phyloP scores from a whole-genome alignment of 2,888 invertebrate species.

The Vanessa cardui region DNA sequence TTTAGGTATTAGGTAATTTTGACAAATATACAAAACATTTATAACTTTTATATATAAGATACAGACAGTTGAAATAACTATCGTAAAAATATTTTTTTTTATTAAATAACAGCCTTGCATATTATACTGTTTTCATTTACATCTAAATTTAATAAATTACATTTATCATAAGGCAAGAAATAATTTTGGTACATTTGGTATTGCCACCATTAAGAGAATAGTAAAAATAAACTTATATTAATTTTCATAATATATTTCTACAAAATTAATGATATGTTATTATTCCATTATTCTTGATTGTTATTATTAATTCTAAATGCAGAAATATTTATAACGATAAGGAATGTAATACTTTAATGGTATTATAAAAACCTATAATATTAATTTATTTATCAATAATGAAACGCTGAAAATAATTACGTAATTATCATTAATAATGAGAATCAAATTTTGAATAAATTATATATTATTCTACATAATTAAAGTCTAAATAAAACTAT shows the following conservation, averaged over 20 bases:
- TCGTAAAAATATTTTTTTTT: no score
- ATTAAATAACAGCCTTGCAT: constrained; percentile 2
- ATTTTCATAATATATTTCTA: constrained; percentile 35
- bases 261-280: constrained; percentile 69
- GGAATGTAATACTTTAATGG: constrained; percentile 19
- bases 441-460: constrained; percentile 3
- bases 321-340: constrained; percentile 34
- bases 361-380: constrained; percentile 4
- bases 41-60: no score
- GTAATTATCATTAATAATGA: neutral
- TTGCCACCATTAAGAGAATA: constrained; percentile 8
- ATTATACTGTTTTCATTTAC: constrained; percentile 39
- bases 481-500: neutral
- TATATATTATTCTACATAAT: neutral
- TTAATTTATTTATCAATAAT: neutral
- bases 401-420: neutral
- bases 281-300: constrained; percentile 77
- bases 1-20: no score
- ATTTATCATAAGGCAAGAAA: constrained; percentile 46
- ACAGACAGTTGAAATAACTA: no score
- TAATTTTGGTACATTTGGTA: constrained; percentile 38
- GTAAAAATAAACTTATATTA: constrained; percentile 19
- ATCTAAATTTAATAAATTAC: constrained; percentile 2
- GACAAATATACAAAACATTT: no score
- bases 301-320: constrained; percentile 38